These are phyloP conservation scores for Dastarcus helophoroides DNA, from an alignment of 2,888 invertebrate species.

Conservation along the genomic window DNA sequence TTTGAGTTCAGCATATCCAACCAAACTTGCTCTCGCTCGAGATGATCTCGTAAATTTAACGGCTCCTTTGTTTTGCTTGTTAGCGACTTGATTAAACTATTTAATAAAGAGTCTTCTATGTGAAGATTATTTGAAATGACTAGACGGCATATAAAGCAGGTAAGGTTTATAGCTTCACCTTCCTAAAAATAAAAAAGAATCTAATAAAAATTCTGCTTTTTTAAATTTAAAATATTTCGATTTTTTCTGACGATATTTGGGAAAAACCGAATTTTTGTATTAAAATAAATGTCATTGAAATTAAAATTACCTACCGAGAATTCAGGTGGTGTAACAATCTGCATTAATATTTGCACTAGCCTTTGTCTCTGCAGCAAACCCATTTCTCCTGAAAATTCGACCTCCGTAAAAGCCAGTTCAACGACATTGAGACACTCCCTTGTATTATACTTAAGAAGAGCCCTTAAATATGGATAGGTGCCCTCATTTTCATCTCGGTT, in stretches of 20 bases:
- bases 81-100: slow-evolving; percentile 43
- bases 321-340: slow-evolving; percentile 57
- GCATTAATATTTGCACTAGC: slow-evolving; percentile 65
- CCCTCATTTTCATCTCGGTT: slow-evolving; percentile 49
- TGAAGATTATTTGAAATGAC: slow-evolving; percentile 31
- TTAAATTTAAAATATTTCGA: too few relatives aligned
- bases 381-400: slow-evolving; percentile 62
- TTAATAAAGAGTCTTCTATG: slow-evolving; percentile 39
- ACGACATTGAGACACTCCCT: slow-evolving; percentile 78
- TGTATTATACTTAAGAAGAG: slow-evolving; percentile 69
- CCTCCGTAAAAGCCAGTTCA: slow-evolving; percentile 72
- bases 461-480: slow-evolving; percentile 60
- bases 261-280: too few relatives aligned
- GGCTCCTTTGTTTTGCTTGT: slow-evolving; percentile 24
- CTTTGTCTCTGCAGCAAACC: slow-evolving; percentile 60
- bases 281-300: not conserved
- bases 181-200: slow-evolving; percentile 37
- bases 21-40: slow-evolving; percentile 63
- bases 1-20: slow-evolving; percentile 55
- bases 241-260: too few relatives aligned
- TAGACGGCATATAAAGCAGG: slow-evolving; percentile 33
- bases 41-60: slow-evolving; percentile 39
- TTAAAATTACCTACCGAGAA: slow-evolving; percentile 46
- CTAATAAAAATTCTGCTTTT: too few relatives aligned
- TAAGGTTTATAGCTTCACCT: slow-evolving; percentile 38